A percentile compares a stretch with the other conserved stretches of the same genome.
Evolutionary conservation across 1,140 invertebrate genomes (phyloP).

Genomic region (Drosophila subpulchrella): DNA sequence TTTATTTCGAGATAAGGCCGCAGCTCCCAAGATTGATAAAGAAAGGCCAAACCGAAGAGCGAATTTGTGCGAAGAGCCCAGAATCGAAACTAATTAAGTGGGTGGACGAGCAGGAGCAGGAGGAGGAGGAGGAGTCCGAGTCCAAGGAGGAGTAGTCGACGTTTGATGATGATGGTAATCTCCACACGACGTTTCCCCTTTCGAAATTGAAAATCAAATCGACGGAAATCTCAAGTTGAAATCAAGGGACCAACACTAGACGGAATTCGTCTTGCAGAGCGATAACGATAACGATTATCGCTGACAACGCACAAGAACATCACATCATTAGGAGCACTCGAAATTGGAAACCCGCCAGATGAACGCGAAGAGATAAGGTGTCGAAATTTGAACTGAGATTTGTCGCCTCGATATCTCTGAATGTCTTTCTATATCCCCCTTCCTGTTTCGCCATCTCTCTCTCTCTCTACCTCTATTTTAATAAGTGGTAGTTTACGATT

Average conservation of each 20-base stretch:
- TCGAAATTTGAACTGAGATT: slow-evolving; percentile 70
- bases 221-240: slow-evolving; percentile 52
- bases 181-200: slow-evolving; percentile 31
- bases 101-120: slow-evolving; percentile 42
- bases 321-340: slow-evolving; percentile 50
- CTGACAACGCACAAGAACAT: slow-evolving; percentile 49
- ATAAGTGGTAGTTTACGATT: background rate
- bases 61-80: slow-evolving; percentile 37
- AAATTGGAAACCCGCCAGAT: slow-evolving; percentile 65
- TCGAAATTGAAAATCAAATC: slow-evolving; percentile 69
- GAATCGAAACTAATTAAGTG: slow-evolving; percentile 68
- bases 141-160: slow-evolving; percentile 12
- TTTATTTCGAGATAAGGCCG: slow-evolving; percentile 68
- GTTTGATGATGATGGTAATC: slow-evolving; percentile 52
- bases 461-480: background rate
- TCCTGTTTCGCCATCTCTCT: background rate
- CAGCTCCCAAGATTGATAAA: slow-evolving; percentile 69
- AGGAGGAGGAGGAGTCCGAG: background rate
- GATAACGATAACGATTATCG: slow-evolving; percentile 68
- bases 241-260: slow-evolving; percentile 27
- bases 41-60: slow-evolving; percentile 47
- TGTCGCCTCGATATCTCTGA: slow-evolving; percentile 32
- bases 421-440: slow-evolving; percentile 3
- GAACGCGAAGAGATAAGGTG: slow-evolving; percentile 59
- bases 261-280: slow-evolving; percentile 24